A percentile compares a stretch with the other conserved stretches of the same genome.
Evolutionary conservation across 2,888 invertebrate species (phyloP).

Genomic region (Hecatera dysodea): DNA sequence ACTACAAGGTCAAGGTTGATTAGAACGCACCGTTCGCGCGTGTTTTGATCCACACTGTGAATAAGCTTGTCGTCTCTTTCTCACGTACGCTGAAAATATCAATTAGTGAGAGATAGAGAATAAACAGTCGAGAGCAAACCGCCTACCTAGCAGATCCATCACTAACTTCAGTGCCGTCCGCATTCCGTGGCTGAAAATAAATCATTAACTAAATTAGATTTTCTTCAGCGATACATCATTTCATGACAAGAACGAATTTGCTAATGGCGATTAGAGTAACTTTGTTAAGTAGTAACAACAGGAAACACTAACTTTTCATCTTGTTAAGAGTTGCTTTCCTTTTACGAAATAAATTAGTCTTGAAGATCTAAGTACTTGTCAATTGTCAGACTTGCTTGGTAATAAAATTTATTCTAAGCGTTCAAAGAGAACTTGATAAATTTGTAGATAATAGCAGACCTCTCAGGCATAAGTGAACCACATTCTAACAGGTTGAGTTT

Average conservation of each 20-base stretch:
- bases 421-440: neutral
- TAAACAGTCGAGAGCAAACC: constrained; percentile 68
- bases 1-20: constrained; percentile 87
- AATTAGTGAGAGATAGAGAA: constrained; percentile 69
- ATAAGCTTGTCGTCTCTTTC: constrained; percentile 74
- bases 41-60: constrained; percentile 59
- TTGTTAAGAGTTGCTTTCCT: constrained; percentile 19
- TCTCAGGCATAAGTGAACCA: constrained; percentile 3
- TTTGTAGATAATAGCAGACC: neutral
- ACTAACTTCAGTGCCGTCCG: constrained; percentile 81
- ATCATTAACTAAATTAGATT: constrained; percentile 80
- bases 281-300: constrained; percentile 30
- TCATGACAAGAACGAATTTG: constrained; percentile 65
- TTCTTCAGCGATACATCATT: constrained; percentile 69
- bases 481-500: constrained; percentile 17
- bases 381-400: neutral
- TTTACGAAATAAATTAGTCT: neutral
- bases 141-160: constrained; percentile 76
- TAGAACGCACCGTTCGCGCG: constrained; percentile 76
- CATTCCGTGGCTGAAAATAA: constrained; percentile 85
- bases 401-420: neutral
- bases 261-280: constrained; percentile 62
- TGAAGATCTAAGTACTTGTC: neutral
- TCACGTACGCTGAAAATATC: constrained; percentile 59
- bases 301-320: constrained; percentile 39